These are phyloP conservation scores for Cephus pulcher DNA, from an alignment of 2,888 invertebrate genomes.

Conservation along the genomic window DNA sequence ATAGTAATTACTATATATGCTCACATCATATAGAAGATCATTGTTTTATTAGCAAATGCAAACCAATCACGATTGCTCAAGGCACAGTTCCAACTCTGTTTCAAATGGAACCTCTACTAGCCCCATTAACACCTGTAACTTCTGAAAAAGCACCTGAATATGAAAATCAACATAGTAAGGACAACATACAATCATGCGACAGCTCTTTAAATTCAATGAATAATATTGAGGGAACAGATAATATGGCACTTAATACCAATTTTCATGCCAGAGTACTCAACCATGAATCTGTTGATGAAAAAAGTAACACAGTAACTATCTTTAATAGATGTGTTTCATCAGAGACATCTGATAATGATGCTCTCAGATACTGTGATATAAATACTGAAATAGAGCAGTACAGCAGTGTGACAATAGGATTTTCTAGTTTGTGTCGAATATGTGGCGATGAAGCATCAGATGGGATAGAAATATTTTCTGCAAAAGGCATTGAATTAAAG, in stretches of 20 bases:
- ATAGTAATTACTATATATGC: conserved; percentile 45
- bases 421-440: conserved; percentile 47
- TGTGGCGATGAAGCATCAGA: conserved; percentile 41
- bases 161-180: conserved; percentile 11
- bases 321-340: conserved; percentile 26
- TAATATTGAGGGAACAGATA: conserved; percentile 9
- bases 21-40: conserved; percentile 47
- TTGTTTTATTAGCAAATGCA: conserved; percentile 40
- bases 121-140: neutral
- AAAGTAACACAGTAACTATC: conserved; percentile 8
- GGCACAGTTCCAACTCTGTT: conserved; percentile 43
- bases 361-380: conserved; percentile 31
- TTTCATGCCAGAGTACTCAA: conserved; percentile 4
- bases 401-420: conserved; percentile 32
- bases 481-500: conserved; percentile 38
- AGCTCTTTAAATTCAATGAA: conserved; percentile 13
- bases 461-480: conserved; percentile 46
- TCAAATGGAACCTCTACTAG: neutral
- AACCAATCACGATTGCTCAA: conserved; percentile 38
- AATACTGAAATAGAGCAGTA: conserved; percentile 37
- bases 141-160: neutral
- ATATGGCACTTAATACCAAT: conserved; percentile 4
- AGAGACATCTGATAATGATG: conserved; percentile 21
- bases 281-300: conserved; percentile 12
- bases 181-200: conserved; percentile 16